Evolutionary conservation across 2,113 vertebrate species (phyloP), one percentile per base, ranked within the genome.

Genomic region (Loxodonta africana): DNA sequence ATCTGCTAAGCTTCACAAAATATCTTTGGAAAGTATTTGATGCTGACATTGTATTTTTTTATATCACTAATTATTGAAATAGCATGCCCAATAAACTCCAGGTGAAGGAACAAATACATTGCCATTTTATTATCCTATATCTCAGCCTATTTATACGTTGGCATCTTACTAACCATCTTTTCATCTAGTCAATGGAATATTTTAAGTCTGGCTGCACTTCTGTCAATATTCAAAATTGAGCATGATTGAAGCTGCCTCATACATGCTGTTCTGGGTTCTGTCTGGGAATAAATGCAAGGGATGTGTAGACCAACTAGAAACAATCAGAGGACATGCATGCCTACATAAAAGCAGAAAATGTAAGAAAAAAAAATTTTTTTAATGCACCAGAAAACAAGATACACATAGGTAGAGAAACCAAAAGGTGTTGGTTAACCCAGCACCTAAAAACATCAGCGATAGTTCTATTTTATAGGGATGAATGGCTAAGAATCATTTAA

Each of bases 251-350:
- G n/a, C 15, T 17, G 21, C 62, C 83, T 88, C 63, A n/a, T 26
- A 18, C 4, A 20, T 51, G 21, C 5, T 23, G 4, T 88, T 88
- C 12, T 51, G 51, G 26, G 18, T 67, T 25, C 26, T n/a, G 15
- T 88, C 26, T 28, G 28, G 78, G 26, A 88, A 88, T 62, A 78
- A 46, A 8, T 46, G 11, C 20, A 14, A 83, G 11, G 8, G 14
- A 77, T 18, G 4, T 9, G n/a, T 2, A 57, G 28, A 37, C 18
- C 41, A 53, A 53, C 2, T 53, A 57, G 23, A 57, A 63, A 65
- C 9, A 89, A n/a, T n/a, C 1, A n/a, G 11, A 63, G 21, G 6
- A n/a, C 20, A 5, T 11, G 37, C 0, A 9, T n/a, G 6, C 0
- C 17, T 2, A 33, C 11, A 28, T 83, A 48, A 33, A 30, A 41